These are phyloP conservation scores for Chelonia mydas DNA, from an alignment of 2,797 vertebrate genomes.

Conservation along the genomic window DNA sequence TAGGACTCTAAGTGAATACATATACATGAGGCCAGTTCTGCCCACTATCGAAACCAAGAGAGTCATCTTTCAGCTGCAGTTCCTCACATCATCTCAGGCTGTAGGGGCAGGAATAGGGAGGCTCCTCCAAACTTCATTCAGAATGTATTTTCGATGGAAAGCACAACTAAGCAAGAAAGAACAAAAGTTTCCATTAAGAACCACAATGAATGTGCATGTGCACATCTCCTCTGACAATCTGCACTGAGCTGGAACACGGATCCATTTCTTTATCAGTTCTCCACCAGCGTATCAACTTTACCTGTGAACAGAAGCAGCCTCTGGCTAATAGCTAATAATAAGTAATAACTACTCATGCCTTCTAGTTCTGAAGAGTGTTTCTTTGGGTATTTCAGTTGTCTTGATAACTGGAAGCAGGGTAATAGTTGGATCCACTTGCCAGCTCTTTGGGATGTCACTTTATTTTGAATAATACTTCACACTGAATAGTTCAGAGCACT, in stretches of 20 bases:
- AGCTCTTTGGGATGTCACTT: not conserved
- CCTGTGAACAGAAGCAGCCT: not conserved
- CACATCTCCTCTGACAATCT: not conserved
- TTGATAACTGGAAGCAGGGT: slow-evolving; percentile 15
- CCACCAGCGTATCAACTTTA: not conserved
- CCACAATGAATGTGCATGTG: accelerated
- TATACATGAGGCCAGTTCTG: not conserved
- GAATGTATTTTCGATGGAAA: not conserved
- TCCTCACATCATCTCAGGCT: not conserved
- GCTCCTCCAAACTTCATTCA: not conserved
- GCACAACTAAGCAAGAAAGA: slow-evolving; percentile 3
- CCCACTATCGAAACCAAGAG: not conserved
- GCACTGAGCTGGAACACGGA: not conserved
- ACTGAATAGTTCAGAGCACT: not conserved
- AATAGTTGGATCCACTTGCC: not conserved
- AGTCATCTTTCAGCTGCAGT: not conserved
- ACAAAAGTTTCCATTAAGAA: not conserved
- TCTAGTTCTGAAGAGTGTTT: not conserved
- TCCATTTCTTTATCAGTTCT: not conserved
- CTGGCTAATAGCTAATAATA: not conserved
- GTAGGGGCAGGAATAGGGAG: not conserved
- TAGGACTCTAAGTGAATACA: not conserved
- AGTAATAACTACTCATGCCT: not conserved
- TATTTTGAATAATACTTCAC: not conserved
- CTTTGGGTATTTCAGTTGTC: not conserved